Evolutionary conservation across 2,888 invertebrate genomes (phyloP), one percentile per base, ranked within the genome.

Genomic region (Gymnocheta viridis): DNA sequence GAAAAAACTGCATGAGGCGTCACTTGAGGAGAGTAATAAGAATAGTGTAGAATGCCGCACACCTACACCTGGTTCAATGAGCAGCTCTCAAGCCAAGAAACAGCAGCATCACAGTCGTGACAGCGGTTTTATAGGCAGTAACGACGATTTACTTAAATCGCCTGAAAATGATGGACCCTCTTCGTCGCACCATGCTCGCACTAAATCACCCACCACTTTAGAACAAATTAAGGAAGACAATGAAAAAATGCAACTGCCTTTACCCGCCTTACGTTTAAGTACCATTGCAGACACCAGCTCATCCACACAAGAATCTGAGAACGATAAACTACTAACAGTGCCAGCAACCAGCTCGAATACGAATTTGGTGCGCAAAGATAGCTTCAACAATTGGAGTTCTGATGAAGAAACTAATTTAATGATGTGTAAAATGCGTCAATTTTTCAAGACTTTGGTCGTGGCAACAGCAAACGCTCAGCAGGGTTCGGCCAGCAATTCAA

Each of bases 401-500:
- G 97, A 98, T 89, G 98, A 98, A 90, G 98, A 98, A 92, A 98
- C 97, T 2, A 98, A 98, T 91, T 92, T 97, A 56, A 98, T 98
- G 97, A 98, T 98, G 97, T 96, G 96, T 44, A 97, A 97, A 93
- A 97, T 98, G 96, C 93, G 97, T 2, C 96, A 97, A 88, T 97
- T 98, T 91, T 97, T 98, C 91, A 97, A 97, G 92, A 97, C 96
- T 67, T 96, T 98, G 94, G 95, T 97, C n/a, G 96, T 96, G 41
- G 93, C 94, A 22, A 91, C 91, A 22, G 91, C 92, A n/a, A 92
- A 92, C 88, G 92, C 93, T 1, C 94, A 91, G 85, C 90, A 91
- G 69, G 89, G 89, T 51, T 74, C 86, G 12, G 79, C 86, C 1
- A 88, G 78, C 38, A 87, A 82, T 56, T 85, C 86, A 0, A 89